phyloP scores from a whole-genome alignment of 1,140 invertebrate species.

The Rhopalosiphum maidis region DNA sequence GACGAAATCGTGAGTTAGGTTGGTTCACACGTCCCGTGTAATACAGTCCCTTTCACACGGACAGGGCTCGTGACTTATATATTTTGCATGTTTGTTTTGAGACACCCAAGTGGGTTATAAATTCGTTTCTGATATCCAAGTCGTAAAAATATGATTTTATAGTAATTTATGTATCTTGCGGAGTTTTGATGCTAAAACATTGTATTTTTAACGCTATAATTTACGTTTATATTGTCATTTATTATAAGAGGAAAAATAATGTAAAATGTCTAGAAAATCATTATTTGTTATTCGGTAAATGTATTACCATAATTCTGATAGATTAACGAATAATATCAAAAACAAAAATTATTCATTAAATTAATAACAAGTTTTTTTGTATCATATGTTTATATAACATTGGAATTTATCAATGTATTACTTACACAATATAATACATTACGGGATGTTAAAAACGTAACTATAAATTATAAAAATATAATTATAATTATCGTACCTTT shows the following conservation, averaged over 20 bases:
- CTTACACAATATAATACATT: not conserved
- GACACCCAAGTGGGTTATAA: conserved; percentile 12
- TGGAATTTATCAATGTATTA: not conserved
- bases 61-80: not conserved
- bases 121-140: not conserved
- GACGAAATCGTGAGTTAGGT: not conserved
- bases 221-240: not conserved
- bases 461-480: not conserved
- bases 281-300: not conserved
- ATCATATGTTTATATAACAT: not conserved
- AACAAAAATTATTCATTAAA: not conserved
- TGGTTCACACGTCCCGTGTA: not conserved
- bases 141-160: not conserved
- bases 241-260: not conserved
- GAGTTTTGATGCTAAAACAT: not conserved
- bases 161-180: not conserved
- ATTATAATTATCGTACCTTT: not conserved
- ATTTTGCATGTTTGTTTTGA: conserved; percentile 10
- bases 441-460: not conserved
- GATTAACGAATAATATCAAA: not conserved
- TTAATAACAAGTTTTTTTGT: not conserved
- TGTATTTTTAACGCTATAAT: not conserved
- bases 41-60: not conserved
- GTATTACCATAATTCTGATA: not conserved
- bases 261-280: not conserved